Evolutionary conservation across 2,888 invertebrate species (phyloP).

Genomic region (Drosophila sordidula): DNA sequence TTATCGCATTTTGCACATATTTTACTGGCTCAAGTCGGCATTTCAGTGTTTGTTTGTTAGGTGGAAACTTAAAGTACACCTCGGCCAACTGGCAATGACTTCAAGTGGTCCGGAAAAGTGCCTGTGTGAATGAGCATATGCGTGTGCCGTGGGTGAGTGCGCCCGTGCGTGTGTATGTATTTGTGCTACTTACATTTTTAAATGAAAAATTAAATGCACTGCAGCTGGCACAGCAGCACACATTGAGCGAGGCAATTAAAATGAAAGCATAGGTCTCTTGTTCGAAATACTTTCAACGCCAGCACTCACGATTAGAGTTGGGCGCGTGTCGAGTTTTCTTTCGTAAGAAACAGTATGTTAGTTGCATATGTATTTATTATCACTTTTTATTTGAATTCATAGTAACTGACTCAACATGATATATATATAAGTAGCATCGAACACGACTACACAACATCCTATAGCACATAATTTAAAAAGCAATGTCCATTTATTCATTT

Average conservation of each 20-base stretch:
- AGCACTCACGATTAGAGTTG: background rate
- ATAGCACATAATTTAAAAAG: no score
- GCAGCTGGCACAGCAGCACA: slow-evolving; percentile 29
- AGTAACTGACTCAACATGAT: no score
- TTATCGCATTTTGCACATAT: slow-evolving; percentile 68
- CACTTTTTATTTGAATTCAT: background rate
- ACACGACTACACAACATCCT: no score
- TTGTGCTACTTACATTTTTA: slow-evolving; percentile 48
- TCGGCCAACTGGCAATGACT: slow-evolving; percentile 58
- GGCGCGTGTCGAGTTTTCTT: background rate
- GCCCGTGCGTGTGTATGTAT: slow-evolving; percentile 13
- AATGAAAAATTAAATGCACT: slow-evolving; percentile 54
- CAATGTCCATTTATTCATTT: no score
- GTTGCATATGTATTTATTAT: background rate
- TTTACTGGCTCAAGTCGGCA: slow-evolving; percentile 45
- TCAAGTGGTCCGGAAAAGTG: slow-evolving; percentile 51
- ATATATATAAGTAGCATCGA: no score
- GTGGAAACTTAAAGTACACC: slow-evolving; percentile 63
- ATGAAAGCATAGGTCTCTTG: slow-evolving; percentile 16
- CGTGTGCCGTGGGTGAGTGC: slow-evolving; percentile 15
- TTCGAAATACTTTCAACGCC: slow-evolving; percentile 13
- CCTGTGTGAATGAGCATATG: slow-evolving; percentile 24
- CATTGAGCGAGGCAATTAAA: slow-evolving; percentile 54
- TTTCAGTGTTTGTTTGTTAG: slow-evolving; percentile 47
- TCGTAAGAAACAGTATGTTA: background rate